phyloP scores from a whole-genome alignment of 1,140 invertebrate genomes.

The Drosophila asahinai region DNA sequence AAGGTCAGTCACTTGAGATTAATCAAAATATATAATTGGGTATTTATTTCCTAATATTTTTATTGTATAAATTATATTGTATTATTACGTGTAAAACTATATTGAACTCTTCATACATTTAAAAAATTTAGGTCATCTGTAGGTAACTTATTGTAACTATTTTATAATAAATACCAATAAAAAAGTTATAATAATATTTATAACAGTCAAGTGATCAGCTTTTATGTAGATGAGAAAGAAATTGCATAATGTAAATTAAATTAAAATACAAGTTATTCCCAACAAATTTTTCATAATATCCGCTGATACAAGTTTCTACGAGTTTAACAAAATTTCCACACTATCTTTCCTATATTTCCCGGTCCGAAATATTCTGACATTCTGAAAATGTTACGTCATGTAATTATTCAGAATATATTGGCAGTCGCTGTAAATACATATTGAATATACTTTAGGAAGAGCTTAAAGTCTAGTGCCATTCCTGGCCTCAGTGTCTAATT shows the following conservation, averaged over 20 bases:
- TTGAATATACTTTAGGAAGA: not conserved
- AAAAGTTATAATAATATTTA: not conserved
- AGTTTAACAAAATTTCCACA: not conserved
- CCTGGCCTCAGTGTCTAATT: conserved; percentile 11
- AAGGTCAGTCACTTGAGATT: not conserved
- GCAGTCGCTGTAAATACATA: not conserved
- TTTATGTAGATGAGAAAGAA: not conserved
- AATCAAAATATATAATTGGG: not conserved
- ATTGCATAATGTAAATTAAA: not conserved
- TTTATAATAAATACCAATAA: not conserved
- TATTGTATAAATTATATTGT: too few relatives aligned
- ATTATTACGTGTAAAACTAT: too few relatives aligned
- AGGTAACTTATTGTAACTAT: not conserved
- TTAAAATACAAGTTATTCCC: not conserved
- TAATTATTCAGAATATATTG: not conserved
- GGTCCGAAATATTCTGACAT: not conserved
- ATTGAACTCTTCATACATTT: not conserved
- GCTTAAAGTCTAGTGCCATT: not conserved
- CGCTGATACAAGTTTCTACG: not conserved
- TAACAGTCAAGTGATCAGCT: not conserved
- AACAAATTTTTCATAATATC: not conserved
- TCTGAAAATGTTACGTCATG: not conserved
- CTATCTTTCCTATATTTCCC: not conserved
- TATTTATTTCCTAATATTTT: not conserved
- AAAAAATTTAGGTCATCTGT: not conserved